A percentile compares a stretch with the other conserved stretches of the same genome.
Evolutionary conservation across 2,113 vertebrate species (phyloP).

Genomic region (Opisthocomus hoazin): DNA sequence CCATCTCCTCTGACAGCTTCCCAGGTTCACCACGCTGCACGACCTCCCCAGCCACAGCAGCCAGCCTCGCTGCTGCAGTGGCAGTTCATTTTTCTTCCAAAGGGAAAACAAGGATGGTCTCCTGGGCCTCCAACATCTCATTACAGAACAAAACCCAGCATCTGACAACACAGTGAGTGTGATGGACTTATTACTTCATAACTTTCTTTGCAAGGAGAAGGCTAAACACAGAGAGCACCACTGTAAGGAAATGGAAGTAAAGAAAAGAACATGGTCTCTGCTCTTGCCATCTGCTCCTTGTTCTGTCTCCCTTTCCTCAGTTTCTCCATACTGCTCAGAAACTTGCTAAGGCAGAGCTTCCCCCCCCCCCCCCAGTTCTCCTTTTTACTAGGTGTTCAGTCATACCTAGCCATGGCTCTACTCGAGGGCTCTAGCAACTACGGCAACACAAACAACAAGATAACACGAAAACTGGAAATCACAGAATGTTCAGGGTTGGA

Average conservation of each 20-base stretch:
- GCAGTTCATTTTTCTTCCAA: background rate
- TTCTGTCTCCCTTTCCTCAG: background rate
- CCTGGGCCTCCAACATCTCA: background rate
- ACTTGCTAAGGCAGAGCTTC: background rate
- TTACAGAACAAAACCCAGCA: background rate
- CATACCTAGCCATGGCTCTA: background rate
- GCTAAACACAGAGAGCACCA: background rate
- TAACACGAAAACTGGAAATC: background rate
- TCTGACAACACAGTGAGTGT: background rate
- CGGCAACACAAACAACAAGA: background rate
- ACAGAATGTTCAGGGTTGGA: too few relatives aligned
- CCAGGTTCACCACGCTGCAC: accelerated
- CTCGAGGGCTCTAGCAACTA: background rate
- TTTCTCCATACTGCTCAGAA: background rate
- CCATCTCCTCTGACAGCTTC: background rate
- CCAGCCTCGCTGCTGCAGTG: background rate
- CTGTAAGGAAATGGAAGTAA: background rate
- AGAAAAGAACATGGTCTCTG: background rate
- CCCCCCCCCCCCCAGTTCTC: accelerated
- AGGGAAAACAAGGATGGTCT: background rate
- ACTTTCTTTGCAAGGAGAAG: background rate
- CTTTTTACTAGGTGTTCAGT: background rate
- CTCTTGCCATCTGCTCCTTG: background rate
- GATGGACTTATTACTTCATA: background rate
- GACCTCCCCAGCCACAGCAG: background rate